These are phyloP conservation scores for Platorchestia sp. DNA, from an alignment of 1,140 invertebrate genomes.

Conservation along the genomic window DNA sequence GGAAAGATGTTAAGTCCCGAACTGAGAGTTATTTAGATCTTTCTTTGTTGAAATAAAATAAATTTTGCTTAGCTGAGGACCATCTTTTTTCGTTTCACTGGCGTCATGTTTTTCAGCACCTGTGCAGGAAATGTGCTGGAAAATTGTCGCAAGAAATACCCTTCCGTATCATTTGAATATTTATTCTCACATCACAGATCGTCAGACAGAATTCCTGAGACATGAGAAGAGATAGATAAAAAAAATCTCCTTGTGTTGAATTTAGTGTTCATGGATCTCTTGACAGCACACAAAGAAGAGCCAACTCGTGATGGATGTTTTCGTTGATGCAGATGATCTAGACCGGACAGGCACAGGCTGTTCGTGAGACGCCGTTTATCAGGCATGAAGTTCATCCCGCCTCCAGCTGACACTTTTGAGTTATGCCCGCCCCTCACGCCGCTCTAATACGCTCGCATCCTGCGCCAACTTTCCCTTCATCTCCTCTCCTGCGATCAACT, in stretches of 20 bases:
- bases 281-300: neutral
- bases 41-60: no score
- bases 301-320: neutral
- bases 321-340: neutral
- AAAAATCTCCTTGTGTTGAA: neutral
- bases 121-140: no score
- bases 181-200: neutral
- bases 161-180: neutral
- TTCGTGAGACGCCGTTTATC: neutral
- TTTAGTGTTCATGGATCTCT: neutral
- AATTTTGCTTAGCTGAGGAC: no score
- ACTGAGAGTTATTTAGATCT: no score
- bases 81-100: no score
- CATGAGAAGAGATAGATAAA: neutral
- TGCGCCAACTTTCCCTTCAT: neutral
- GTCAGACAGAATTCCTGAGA: neutral
- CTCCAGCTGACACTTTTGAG: neutral
- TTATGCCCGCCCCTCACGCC: neutral
- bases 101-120: no score
- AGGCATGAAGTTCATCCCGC: neutral
- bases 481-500: neutral
- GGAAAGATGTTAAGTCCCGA: no score
- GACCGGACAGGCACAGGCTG: neutral
- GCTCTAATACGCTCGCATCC: neutral
- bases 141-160: neutral